These are phyloP conservation scores for Natator depressus DNA, from an alignment of 2,113 vertebrate genomes.

Conservation along the genomic window DNA sequence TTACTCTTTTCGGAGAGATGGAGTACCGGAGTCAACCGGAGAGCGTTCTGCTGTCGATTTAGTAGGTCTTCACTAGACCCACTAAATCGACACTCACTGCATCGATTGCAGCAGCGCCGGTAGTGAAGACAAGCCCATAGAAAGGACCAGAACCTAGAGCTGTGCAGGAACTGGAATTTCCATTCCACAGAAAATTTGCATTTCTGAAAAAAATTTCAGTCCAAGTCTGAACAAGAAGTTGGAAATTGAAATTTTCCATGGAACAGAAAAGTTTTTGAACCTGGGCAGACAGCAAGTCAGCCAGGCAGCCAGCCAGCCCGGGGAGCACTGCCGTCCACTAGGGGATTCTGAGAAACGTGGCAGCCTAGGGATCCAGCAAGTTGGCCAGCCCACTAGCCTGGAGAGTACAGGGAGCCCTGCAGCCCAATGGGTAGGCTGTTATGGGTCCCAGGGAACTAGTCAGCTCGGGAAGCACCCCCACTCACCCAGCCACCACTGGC, in stretches of 20 bases:
- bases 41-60: too few species aligned
- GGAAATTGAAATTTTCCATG: background rate
- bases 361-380: background rate
- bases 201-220: background rate
- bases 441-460: fast-evolving
- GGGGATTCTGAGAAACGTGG: fast-evolving
- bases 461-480: background rate
- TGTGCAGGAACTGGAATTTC: background rate
- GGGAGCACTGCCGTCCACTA: background rate
- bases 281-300: background rate
- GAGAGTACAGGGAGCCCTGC: fast-evolving
- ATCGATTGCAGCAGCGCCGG: too few species aligned
- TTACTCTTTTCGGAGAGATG: too few species aligned
- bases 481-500: too few species aligned
- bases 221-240: background rate
- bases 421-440: fast-evolving
- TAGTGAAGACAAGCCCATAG: too few species aligned
- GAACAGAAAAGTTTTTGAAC: background rate
- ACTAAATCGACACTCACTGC: too few species aligned
- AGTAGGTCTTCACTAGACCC: too few species aligned
- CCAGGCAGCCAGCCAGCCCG: background rate
- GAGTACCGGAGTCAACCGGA: too few species aligned
- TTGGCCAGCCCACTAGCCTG: background rate
- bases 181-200: background rate
- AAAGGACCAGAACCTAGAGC: background rate